Conservation (phyloP, 2,113 vertebrate species). For the Caracal caracal region DNA sequence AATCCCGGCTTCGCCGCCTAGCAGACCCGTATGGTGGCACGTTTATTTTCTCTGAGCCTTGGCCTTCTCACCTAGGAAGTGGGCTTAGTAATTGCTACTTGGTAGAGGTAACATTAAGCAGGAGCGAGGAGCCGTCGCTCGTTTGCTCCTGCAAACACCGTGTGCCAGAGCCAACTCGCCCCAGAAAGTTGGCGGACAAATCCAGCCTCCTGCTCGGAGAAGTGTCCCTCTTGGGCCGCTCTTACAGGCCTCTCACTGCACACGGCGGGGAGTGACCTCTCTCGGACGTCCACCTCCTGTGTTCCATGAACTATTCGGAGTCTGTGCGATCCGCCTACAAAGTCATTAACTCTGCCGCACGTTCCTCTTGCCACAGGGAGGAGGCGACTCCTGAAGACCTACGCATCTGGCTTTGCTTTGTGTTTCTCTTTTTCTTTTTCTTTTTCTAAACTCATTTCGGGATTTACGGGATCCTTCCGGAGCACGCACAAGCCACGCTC, state of each 20-base stretch:
- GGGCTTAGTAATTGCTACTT: neutral
- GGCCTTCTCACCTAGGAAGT: neutral
- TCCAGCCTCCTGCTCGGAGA: neutral
- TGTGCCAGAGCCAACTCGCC: neutral
- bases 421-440: constrained; percentile 43
- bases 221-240: neutral
- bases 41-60: neutral
- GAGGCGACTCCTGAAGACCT: constrained; percentile 82
- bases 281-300: neutral
- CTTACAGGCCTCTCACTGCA: neutral
- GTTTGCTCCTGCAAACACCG: neutral
- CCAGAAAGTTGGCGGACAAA: neutral
- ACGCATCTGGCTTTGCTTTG: constrained; percentile 80
- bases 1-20: neutral
- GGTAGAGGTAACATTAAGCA: neutral
- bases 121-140: neutral
- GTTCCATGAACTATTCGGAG: constrained; percentile 72
- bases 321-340: constrained; percentile 69
- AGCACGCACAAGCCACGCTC: constrained; percentile 61
- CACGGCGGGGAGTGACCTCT: neutral
- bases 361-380: constrained; percentile 50
- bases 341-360: constrained; percentile 71
- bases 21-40: fast-evolving
- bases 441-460: constrained; percentile 61
- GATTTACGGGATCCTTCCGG: constrained; percentile 73